Conservation (phyloP, 2,113 vertebrate species). For the Channa maculata region DNA sequence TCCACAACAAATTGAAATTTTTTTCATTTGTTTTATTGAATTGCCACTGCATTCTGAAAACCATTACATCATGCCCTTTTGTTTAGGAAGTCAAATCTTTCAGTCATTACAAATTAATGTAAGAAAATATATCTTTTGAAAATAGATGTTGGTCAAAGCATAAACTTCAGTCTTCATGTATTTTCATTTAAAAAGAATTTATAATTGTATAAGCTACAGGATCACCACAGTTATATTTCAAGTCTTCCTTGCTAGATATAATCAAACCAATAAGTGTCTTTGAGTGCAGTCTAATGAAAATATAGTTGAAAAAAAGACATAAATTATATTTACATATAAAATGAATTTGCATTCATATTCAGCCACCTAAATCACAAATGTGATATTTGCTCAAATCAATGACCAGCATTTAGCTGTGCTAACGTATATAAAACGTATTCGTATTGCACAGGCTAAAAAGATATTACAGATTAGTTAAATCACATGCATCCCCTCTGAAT, state of each 20-base stretch:
- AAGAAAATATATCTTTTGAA: no score
- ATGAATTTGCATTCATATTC: background rate
- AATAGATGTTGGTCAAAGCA: no score
- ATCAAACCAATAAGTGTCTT: background rate
- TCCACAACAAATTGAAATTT: no score
- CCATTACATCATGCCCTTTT: no score
- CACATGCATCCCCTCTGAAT: conserved; percentile 3
- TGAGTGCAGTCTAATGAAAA: background rate
- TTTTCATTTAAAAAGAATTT: no score
- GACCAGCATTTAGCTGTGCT: no score
- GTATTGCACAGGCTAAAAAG: background rate
- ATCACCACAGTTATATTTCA: background rate
- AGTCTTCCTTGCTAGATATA: background rate
- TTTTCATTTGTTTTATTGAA: no score
- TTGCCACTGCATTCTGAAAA: no score
- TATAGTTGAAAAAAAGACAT: background rate
- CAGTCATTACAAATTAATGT: no score
- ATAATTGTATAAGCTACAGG: background rate
- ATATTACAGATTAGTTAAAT: background rate
- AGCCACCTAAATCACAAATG: background rate
- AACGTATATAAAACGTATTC: no score
- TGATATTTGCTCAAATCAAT: background rate
- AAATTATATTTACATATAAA: background rate
- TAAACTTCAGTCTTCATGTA: no score
- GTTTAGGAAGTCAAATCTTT: no score